These are phyloP conservation scores for Lerema accius DNA, from an alignment of 1,140 invertebrate species.

Conservation along the genomic window DNA sequence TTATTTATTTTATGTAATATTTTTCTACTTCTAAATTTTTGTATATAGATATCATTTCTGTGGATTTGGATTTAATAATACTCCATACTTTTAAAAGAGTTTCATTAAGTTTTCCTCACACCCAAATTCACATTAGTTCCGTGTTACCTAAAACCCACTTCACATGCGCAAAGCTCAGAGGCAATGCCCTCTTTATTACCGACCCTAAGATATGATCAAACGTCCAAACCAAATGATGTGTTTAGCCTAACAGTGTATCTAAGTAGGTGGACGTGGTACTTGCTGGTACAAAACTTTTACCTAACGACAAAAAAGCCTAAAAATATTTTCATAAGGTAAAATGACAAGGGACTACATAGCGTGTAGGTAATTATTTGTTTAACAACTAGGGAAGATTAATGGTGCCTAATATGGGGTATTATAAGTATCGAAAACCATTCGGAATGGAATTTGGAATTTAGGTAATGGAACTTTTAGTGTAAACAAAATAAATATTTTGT, in stretches of 20 bases:
- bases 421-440: too few relatives aligned
- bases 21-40: background rate
- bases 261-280: conserved; percentile 34
- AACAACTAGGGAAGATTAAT: too few relatives aligned
- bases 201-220: conserved; percentile 56
- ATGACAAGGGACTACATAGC: too few relatives aligned
- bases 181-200: conserved; percentile 59
- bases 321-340: conserved; percentile 4
- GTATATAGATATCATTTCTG: background rate
- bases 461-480: too few relatives aligned
- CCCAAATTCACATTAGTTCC: conserved; percentile 3
- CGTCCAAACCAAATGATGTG: conserved; percentile 49
- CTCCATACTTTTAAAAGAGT: background rate
- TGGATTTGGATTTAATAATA: background rate
- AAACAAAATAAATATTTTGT: background rate
- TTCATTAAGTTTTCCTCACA: conserved; percentile 11
- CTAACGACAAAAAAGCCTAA: too few relatives aligned
- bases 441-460: too few relatives aligned
- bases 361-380: too few relatives aligned
- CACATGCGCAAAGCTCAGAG: conserved; percentile 38
- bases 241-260: conserved; percentile 35
- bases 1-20: background rate
- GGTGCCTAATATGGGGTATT: too few relatives aligned
- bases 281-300: background rate
- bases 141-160: conserved; percentile 14